A percentile compares a stretch with the other conserved stretches of the same genome.
phyloP scores from a whole-genome alignment of 2,797 vertebrate species.

The Chloroceryle inda region DNA sequence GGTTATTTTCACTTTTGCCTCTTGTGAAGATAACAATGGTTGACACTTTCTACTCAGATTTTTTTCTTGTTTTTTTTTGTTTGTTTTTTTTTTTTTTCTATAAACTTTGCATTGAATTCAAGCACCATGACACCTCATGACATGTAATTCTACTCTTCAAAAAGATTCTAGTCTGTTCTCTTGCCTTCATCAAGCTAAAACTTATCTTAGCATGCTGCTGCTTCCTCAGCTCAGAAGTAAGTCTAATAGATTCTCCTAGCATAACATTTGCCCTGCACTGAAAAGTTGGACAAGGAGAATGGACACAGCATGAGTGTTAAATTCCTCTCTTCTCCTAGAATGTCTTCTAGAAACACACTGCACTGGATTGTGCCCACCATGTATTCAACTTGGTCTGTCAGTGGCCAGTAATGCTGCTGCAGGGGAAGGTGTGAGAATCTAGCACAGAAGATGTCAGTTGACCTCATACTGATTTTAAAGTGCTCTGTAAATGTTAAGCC shows the following conservation, averaged over 20 bases:
- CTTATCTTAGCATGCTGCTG: not conserved
- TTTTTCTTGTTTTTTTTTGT: not conserved
- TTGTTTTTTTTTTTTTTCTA: not conserved
- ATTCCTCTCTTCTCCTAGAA: not conserved
- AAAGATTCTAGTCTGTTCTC: not conserved
- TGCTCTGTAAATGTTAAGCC: not conserved
- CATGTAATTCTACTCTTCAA: not conserved
- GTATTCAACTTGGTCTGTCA: not conserved
- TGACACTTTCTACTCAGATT: not conserved
- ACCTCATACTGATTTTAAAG: not conserved
- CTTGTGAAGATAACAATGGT: not conserved
- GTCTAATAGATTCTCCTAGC: not conserved
- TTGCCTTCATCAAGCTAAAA: not conserved
- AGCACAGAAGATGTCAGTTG: not conserved
- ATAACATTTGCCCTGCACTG: not conserved
- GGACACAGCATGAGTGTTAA: not conserved
- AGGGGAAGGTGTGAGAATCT: not conserved
- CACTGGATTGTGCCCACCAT: not conserved
- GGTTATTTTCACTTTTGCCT: not conserved
- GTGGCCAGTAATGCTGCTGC: not conserved
- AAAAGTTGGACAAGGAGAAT: not conserved
- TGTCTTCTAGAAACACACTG: not conserved
- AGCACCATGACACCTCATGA: not conserved
- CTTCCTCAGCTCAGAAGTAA: not conserved
- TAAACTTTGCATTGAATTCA: not conserved